These are phyloP conservation scores for Cherax quadricarinatus DNA, from an alignment of 1,140 invertebrate genomes.

Conservation along the genomic window DNA sequence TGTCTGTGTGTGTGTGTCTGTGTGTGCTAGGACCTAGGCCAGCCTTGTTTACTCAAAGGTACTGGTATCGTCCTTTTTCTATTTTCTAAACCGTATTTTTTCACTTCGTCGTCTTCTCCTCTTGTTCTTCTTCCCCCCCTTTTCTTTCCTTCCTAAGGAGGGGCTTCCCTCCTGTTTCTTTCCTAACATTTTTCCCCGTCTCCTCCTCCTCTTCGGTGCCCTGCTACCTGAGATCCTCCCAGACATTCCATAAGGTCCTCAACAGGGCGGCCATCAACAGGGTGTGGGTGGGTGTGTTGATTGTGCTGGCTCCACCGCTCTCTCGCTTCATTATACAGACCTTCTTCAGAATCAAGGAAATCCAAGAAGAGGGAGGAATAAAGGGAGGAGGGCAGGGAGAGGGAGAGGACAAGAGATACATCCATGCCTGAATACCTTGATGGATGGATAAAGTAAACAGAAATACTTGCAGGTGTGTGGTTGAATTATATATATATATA, in stretches of 20 bases:
- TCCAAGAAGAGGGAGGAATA: background rate
- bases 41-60: background rate
- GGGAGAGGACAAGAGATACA: background rate
- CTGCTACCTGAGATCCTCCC: background rate
- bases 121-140: background rate
- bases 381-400: background rate
- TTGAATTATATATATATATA: too few species aligned
- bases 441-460: too few species aligned
- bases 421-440: too few species aligned
- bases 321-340: background rate
- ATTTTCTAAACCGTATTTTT: background rate
- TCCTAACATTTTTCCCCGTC: background rate
- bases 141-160: too few species aligned
- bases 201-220: background rate
- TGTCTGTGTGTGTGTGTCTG: too few species aligned
- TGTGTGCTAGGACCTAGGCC: background rate
- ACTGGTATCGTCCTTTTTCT: background rate
- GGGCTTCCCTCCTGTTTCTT: too few species aligned
- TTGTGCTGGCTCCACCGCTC: background rate
- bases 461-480: too few species aligned
- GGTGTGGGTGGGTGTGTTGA: background rate
- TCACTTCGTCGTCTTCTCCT: background rate
- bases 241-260: constrained; percentile 1
- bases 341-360: background rate
- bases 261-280: constrained; percentile 24